phyloP scores from a whole-genome alignment of 2,888 invertebrate genomes.

The Norana najaformis region DNA sequence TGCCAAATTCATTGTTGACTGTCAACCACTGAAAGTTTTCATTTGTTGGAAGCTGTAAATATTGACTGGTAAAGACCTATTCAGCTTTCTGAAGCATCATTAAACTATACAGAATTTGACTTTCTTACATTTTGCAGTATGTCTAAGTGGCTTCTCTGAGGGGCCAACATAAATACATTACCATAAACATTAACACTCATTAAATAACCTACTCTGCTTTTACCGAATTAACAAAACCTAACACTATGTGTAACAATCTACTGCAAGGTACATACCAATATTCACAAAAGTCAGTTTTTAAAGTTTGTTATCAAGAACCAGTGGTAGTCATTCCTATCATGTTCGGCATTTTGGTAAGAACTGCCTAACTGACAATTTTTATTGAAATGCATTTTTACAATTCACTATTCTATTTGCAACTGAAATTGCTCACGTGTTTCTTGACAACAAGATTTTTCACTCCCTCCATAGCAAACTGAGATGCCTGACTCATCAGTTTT shows the following conservation, averaged over 20 bases:
- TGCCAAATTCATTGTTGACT: too few species aligned
- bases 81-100: too few species aligned
- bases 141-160: background rate
- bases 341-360: too few species aligned
- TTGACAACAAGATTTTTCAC: slow-evolving; percentile 98
- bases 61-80: background rate
- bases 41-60: background rate
- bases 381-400: background rate
- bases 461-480: slow-evolving; percentile 97
- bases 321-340: too few species aligned
- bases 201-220: too few species aligned
- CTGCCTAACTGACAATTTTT: background rate
- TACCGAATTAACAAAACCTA: background rate
- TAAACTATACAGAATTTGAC: too few species aligned
- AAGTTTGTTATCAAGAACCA: too few species aligned
- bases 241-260: too few species aligned
- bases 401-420: background rate
- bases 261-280: too few species aligned
- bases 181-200: too few species aligned
- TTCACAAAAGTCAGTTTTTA: too few species aligned
- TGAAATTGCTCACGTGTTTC: slow-evolving; percentile 72
- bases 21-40: background rate
- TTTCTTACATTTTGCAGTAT: background rate
- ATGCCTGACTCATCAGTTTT: slow-evolving; percentile 93
- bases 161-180: too few species aligned